These are phyloP conservation scores for Macroteleia sp. DNA, from an alignment of 2,888 invertebrate species.

Conservation along the genomic window DNA sequence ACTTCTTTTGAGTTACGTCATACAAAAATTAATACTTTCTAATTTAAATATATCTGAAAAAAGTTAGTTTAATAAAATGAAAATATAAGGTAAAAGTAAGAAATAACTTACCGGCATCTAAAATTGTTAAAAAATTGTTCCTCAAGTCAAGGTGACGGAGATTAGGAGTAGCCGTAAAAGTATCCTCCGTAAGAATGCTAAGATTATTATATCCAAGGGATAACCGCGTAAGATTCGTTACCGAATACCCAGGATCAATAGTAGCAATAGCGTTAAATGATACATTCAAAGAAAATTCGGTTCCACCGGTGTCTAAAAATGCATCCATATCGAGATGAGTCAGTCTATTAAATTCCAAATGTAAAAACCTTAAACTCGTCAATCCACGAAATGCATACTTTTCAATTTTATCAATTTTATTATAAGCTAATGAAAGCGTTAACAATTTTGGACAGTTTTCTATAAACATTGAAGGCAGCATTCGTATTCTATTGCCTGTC, in stretches of 20 bases:
- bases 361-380: conserved; percentile 90
- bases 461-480: conserved; percentile 88
- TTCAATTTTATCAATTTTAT: conserved; percentile 90
- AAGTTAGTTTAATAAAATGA: not conserved
- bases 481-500: conserved; percentile 90
- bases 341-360: conserved; percentile 91
- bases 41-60: conserved; percentile 88
- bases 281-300: conserved; percentile 89
- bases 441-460: conserved; percentile 90
- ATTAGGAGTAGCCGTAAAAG: conserved; percentile 89
- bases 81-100: not conserved
- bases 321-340: conserved; percentile 85
- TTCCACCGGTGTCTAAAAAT: conserved; percentile 81
- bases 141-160: conserved; percentile 92
- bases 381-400: conserved; percentile 90
- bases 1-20: too few species aligned
- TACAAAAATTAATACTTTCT: too few species aligned
- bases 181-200: conserved; percentile 87
- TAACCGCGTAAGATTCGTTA: conserved; percentile 90
- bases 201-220: conserved; percentile 94
- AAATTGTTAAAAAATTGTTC: conserved; percentile 90
- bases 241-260: conserved; percentile 84
- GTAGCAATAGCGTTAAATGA: conserved; percentile 90
- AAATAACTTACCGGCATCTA: conserved; percentile 88
- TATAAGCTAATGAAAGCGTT: conserved; percentile 93